These are phyloP conservation scores for Hoplodrina blanda DNA, from an alignment of 2,888 invertebrate species.

Conservation along the genomic window DNA sequence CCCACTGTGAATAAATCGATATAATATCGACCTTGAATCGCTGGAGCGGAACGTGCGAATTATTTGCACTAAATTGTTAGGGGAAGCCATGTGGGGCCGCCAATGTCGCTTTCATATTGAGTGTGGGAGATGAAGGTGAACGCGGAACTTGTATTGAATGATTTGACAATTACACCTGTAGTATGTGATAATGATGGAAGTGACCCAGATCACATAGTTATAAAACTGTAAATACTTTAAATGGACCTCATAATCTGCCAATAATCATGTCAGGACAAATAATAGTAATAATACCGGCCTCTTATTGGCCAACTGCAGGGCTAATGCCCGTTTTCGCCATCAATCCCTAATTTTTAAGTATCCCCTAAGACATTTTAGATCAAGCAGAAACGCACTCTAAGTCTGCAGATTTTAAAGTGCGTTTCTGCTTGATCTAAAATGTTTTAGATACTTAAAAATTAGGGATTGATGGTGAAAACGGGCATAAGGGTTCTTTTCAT, in stretches of 20 bases:
- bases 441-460: no score
- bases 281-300: no score
- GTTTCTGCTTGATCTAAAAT: no score
- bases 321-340: no score
- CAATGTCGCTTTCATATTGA: constrained; percentile 48
- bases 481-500: no score
- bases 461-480: no score
- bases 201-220: neutral
- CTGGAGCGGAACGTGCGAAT: constrained; percentile 77
- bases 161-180: constrained; percentile 25
- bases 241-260: no score
- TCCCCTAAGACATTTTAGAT: no score
- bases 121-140: constrained; percentile 30
- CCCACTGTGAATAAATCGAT: constrained; percentile 76
- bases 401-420: no score
- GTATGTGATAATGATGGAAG: neutral
- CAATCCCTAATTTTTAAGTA: no score
- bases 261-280: neutral
- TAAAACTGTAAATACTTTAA: neutral
- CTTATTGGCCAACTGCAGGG: no score
- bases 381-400: no score
- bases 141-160: constrained; percentile 8
- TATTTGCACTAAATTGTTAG: constrained; percentile 73
- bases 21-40: constrained; percentile 83
- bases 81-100: constrained; percentile 61